Percentiles rank a stretch among this genome's conserved stretches.
phyloP scores from a whole-genome alignment of 2,888 invertebrate species.

The Mythimna loreyi region DNA sequence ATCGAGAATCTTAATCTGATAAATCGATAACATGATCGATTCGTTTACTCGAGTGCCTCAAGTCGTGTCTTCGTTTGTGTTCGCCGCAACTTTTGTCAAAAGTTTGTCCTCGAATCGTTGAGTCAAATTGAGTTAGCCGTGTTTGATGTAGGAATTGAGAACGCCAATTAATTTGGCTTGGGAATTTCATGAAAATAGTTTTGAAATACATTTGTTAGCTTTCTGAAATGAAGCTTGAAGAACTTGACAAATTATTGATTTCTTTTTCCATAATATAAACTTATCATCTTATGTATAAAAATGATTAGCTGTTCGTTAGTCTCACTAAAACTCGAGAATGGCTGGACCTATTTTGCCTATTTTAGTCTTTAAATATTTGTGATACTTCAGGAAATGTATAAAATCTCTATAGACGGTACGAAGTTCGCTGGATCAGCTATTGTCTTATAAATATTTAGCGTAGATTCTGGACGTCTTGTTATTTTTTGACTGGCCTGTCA shows the following conservation, averaged over 20 bases:
- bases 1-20: slow-evolving; percentile 64
- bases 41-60: slow-evolving; percentile 58
- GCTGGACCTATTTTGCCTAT: too few relatives aligned
- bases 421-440: too few relatives aligned
- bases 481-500: too few relatives aligned
- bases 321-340: too few relatives aligned
- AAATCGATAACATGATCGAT: slow-evolving; percentile 70
- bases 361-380: too few relatives aligned
- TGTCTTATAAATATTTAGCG: too few relatives aligned
- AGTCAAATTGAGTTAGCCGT: slow-evolving; percentile 50
- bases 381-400: too few relatives aligned
- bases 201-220: slow-evolving; percentile 11
- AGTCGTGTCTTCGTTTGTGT: slow-evolving; percentile 59
- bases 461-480: background rate
- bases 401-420: too few relatives aligned
- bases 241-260: background rate
- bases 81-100: slow-evolving; percentile 51
- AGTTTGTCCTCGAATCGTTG: slow-evolving; percentile 36
- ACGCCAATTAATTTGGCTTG: slow-evolving; percentile 32
- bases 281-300: too few relatives aligned
- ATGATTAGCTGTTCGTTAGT: too few relatives aligned
- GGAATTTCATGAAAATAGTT: slow-evolving; percentile 20
- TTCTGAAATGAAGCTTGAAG: background rate
- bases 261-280: background rate
- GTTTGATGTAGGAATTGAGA: slow-evolving; percentile 42